Conservation (phyloP, 2,888 invertebrate species). For the Lordiphosa andalusiaca region DNA sequence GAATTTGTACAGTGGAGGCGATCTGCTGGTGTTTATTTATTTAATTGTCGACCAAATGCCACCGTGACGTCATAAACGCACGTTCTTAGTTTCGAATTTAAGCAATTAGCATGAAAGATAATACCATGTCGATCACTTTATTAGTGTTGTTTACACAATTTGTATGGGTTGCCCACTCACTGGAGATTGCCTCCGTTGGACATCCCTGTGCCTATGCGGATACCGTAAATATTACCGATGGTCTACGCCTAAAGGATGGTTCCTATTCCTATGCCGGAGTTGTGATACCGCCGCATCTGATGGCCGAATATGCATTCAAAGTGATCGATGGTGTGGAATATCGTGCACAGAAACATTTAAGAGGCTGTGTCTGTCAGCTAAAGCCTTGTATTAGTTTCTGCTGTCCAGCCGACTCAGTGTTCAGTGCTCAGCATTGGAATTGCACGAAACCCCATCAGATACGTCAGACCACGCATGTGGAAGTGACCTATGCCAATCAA, state of each 20-base stretch:
- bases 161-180: slow-evolving; percentile 6
- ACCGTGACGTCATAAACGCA: slow-evolving; percentile 52
- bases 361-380: slow-evolving; percentile 77
- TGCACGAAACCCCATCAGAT: slow-evolving; percentile 44
- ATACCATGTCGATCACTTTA: slow-evolving; percentile 3
- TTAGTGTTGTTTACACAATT: slow-evolving; percentile 5
- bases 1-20: slow-evolving; percentile 16
- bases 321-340: slow-evolving; percentile 68
- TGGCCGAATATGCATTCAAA: slow-evolving; percentile 69
- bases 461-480: slow-evolving; percentile 58
- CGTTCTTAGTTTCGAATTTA: slow-evolving; percentile 1
- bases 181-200: slow-evolving; percentile 19
- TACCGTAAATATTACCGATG: slow-evolving; percentile 76
- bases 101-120: slow-evolving; percentile 1
- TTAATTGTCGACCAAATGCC: slow-evolving; percentile 24
- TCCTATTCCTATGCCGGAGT: slow-evolving; percentile 73
- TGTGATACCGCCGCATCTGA: slow-evolving; percentile 61
- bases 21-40: slow-evolving; percentile 49
- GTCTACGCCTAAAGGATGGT: slow-evolving; percentile 68
- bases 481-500: slow-evolving; percentile 46
- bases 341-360: slow-evolving; percentile 53
- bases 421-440: slow-evolving; percentile 48
- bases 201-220: slow-evolving; percentile 72
- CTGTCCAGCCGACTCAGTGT: slow-evolving; percentile 66
- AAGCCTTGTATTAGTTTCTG: slow-evolving; percentile 79